Conservation (phyloP, 2,797 vertebrate genomes). For the Amblyraja radiata region DNA sequence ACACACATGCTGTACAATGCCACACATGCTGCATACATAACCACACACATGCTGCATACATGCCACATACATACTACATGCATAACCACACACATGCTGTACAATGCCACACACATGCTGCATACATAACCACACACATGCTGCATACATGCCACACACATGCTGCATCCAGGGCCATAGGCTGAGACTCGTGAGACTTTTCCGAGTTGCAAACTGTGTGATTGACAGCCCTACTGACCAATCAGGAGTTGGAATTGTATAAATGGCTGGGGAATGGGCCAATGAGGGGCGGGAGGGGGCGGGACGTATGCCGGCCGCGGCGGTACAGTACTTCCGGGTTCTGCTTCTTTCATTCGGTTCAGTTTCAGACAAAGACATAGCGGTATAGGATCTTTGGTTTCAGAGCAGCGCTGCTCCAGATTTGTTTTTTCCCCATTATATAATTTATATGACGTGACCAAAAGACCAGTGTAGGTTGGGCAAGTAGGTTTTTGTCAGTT, state of each 20-base stretch:
- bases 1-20: too few species aligned
- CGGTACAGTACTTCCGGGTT: neutral
- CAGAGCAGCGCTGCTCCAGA: neutral
- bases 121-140: too few species aligned
- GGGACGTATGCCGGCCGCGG: neutral
- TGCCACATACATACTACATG: too few species aligned
- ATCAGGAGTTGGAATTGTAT: neutral
- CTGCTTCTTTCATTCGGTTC: neutral
- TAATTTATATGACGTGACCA: neutral
- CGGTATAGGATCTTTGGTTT: too few species aligned
- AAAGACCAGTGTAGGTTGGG: neutral
- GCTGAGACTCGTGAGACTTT: too few species aligned
- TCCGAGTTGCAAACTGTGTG: neutral
- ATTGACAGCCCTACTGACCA: neutral
- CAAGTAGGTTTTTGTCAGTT: neutral
- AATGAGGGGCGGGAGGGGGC: neutral
- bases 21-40: too few species aligned
- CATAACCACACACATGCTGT: too few species aligned
- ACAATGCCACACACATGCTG: too few species aligned
- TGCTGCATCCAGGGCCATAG: too few species aligned
- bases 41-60: too few species aligned
- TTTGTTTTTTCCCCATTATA: neutral
- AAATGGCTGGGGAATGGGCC: neutral
- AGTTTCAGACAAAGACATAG: too few species aligned
- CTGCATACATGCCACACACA: too few species aligned